A percentile compares a stretch with the other conserved stretches of the same genome.
phyloP scores from a whole-genome alignment of 2,113 vertebrate genomes.

The Ifrita kowaldi region DNA sequence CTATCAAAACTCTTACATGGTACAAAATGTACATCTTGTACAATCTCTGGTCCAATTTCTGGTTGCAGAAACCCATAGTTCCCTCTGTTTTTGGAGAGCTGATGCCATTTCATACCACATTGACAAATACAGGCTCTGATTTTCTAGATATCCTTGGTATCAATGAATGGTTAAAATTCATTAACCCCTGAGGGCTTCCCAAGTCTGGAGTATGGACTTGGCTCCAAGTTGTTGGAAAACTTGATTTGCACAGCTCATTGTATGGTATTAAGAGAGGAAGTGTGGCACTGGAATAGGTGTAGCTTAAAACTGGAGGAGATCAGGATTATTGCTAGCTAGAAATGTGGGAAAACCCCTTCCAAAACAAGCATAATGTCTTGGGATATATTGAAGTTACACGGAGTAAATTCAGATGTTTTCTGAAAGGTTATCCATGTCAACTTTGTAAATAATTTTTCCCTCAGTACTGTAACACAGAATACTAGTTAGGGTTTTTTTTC shows the following conservation, averaged over 20 bases:
- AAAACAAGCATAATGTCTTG: not conserved
- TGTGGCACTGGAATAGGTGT: not conserved
- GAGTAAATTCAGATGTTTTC: not conserved
- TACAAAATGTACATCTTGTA: not conserved
- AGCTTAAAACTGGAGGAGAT: not conserved
- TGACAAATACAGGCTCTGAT: not conserved
- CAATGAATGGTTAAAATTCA: not conserved
- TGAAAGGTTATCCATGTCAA: not conserved
- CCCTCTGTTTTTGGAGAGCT: not conserved
- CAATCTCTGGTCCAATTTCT: not conserved
- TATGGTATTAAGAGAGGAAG: not conserved
- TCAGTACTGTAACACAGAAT: not conserved
- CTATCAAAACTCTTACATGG: not conserved
- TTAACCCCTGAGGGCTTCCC: not conserved
- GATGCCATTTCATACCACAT: not conserved
- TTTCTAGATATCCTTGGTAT: not conserved
- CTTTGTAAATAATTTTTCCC: not conserved
- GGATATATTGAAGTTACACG: not conserved
- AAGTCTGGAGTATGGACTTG: not conserved
- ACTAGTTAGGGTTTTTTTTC: not conserved
- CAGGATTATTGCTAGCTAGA: not conserved
- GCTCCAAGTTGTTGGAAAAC: not conserved
- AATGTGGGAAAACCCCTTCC: not conserved
- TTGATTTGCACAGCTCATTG: not conserved
- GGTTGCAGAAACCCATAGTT: not conserved